phyloP scores from a whole-genome alignment of 1,140 invertebrate species.

The Cecropterus lyciades region DNA sequence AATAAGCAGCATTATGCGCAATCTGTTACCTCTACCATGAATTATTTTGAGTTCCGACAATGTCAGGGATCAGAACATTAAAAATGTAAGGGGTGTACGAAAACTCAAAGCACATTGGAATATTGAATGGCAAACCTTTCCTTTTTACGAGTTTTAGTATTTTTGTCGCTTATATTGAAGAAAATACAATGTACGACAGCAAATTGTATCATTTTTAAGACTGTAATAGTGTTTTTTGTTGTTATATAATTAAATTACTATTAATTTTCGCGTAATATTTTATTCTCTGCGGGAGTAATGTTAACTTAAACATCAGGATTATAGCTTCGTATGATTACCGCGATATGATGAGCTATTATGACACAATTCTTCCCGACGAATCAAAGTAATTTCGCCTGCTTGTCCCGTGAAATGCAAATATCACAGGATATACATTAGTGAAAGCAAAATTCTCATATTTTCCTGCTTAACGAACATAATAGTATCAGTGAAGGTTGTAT shows the following conservation, averaged over 20 bases:
- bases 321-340: too few species aligned
- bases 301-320: too few species aligned
- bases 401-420: too few species aligned
- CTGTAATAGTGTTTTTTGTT: too few species aligned
- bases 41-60: conserved; percentile 25
- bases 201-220: neutral
- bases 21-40: conserved; percentile 32
- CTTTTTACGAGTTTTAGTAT: conserved; percentile 8
- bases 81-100: conserved; percentile 19
- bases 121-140: conserved; percentile 10
- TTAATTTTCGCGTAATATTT: too few species aligned
- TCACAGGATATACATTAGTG: too few species aligned
- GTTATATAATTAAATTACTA: too few species aligned
- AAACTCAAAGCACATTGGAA: conserved; percentile 20
- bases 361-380: too few species aligned
- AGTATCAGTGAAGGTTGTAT: neutral
- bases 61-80: conserved; percentile 27
- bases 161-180: neutral
- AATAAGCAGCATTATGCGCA: conserved; percentile 33
- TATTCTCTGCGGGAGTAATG: too few species aligned
- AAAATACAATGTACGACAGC: conserved; percentile 2
- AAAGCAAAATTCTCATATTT: too few species aligned
- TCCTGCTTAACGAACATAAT: neutral
- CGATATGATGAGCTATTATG: too few species aligned
- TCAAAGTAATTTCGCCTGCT: too few species aligned